A percentile compares a stretch with the other conserved stretches of the same genome.
Conservation (phyloP, 1,140 invertebrate genomes). For the Gerris buenoi region DNA sequence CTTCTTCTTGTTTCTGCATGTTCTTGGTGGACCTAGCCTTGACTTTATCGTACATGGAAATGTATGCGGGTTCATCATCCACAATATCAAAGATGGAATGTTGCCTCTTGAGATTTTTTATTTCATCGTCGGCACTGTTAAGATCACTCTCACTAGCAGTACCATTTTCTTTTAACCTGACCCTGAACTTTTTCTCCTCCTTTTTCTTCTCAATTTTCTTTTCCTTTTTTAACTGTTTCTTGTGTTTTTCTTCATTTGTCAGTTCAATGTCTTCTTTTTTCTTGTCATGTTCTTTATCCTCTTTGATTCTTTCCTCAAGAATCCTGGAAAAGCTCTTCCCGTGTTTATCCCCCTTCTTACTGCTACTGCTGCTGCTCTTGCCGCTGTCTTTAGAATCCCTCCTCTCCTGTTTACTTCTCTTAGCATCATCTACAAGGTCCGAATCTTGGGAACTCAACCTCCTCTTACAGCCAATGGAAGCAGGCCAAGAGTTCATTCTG, state of each 20-base stretch:
- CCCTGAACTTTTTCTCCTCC: constrained; percentile 24
- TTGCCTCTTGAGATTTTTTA: constrained; percentile 39
- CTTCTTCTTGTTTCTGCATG: constrained; percentile 78
- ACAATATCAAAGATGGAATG: constrained; percentile 85
- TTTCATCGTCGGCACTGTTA: constrained; percentile 53
- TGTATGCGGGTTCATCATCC: constrained; percentile 76
- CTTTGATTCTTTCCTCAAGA: constrained; percentile 38
- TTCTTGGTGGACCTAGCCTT: constrained; percentile 86
- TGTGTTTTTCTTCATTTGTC: constrained; percentile 11
- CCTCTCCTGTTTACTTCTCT: constrained; percentile 49
- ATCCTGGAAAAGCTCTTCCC: constrained; percentile 35
- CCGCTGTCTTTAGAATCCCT: constrained; percentile 54
- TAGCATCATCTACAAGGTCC: constrained; percentile 49
- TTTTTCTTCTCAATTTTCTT: constrained; percentile 20
- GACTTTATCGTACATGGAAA: constrained; percentile 97
- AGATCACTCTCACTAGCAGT: constrained; percentile 25
- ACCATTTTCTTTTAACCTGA: constrained; percentile 21
- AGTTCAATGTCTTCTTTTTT: constrained; percentile 15
- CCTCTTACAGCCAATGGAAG: constrained; percentile 46
- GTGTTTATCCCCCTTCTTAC: constrained; percentile 27
- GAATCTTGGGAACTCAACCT: constrained; percentile 61
- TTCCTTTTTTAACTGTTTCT: constrained; percentile 16
- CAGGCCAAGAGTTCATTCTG: constrained; percentile 33
- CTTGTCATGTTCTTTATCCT: constrained; percentile 33
- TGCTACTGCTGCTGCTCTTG: constrained; percentile 20